phyloP scores from a whole-genome alignment of 2,888 invertebrate species.

The Neoascia interrupta region DNA sequence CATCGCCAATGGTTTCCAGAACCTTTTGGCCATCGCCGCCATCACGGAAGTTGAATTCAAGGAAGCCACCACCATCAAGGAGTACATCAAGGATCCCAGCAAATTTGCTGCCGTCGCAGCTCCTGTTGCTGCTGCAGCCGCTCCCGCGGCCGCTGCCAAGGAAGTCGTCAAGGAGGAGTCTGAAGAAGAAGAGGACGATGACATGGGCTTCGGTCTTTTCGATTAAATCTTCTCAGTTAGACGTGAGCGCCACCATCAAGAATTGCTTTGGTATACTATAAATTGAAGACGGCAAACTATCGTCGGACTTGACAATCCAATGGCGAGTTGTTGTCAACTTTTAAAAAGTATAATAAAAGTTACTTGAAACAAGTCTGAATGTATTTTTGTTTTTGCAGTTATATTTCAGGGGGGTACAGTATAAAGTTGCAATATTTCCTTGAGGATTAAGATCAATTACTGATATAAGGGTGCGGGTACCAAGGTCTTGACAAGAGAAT shows the following conservation, averaged over 20 bases:
- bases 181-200: conserved; percentile 92
- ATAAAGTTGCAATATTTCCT: too few species aligned
- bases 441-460: too few species aligned
- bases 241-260: background rate
- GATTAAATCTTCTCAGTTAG: conserved; percentile 86
- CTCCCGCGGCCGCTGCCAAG: conserved; percentile 84
- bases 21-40: conserved; percentile 97
- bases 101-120: conserved; percentile 89
- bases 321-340: conserved; percentile 75
- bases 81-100: conserved; percentile 96
- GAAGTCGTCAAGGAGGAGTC: conserved; percentile 89
- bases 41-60: conserved; percentile 97
- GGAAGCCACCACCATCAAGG: conserved; percentile 95
- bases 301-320: conserved; percentile 79
- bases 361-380: conserved; percentile 37
- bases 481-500: too few species aligned
- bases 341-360: conserved; percentile 61
- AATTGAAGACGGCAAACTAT: conserved; percentile 74
- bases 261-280: conserved; percentile 42
- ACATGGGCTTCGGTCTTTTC: conserved; percentile 98
- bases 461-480: too few species aligned
- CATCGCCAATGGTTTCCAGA: conserved; percentile 98
- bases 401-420: too few species aligned
- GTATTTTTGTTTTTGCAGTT: too few species aligned
- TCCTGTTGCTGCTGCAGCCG: conserved; percentile 83